These are phyloP conservation scores for Nematolebias whitei DNA, from an alignment of 2,113 vertebrate species.

Conservation along the genomic window DNA sequence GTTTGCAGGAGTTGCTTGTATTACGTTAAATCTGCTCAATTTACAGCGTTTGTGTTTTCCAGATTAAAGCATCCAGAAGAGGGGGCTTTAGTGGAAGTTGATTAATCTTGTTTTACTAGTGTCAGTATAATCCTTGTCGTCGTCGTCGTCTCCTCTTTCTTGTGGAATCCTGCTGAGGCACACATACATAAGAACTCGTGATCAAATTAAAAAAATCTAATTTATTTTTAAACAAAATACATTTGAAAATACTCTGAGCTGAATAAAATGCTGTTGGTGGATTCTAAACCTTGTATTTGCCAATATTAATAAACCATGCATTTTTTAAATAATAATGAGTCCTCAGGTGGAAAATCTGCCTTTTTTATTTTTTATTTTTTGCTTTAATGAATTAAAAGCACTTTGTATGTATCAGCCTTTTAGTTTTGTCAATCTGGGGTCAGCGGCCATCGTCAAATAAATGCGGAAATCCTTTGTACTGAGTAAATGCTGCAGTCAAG, in stretches of 20 bases:
- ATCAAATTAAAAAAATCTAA: neutral
- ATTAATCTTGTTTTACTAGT: conserved; percentile 34
- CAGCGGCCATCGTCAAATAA: conserved; percentile 32
- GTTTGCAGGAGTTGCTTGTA: conserved; percentile 32
- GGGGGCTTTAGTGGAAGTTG: conserved; percentile 29
- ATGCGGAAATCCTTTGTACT: conserved; percentile 25
- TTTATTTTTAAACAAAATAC: neutral
- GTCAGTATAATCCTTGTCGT: conserved; percentile 28
- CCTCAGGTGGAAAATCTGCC: conserved; percentile 4
- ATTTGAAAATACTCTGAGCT: neutral
- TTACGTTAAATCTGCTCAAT: conserved; percentile 50
- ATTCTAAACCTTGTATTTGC: conserved; percentile 1
- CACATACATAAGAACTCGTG: conserved; percentile 12
- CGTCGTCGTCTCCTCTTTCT: neutral
- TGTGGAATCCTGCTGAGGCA: neutral
- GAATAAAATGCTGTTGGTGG: neutral
- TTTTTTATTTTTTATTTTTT: no score
- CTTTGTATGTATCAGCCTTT: conserved; percentile 45
- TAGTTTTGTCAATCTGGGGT: conserved; percentile 33
- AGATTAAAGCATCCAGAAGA: conserved; percentile 13
- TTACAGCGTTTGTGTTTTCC: conserved; percentile 42
- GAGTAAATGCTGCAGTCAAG: conserved; percentile 38
- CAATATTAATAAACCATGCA: conserved; percentile 23
- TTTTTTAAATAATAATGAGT: conserved; percentile 20
- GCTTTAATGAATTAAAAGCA: conserved; percentile 36